A percentile compares a stretch with the other conserved stretches of the same genome.
phyloP scores from a whole-genome alignment of 2,797 vertebrate genomes.

The Sylvia borin region DNA sequence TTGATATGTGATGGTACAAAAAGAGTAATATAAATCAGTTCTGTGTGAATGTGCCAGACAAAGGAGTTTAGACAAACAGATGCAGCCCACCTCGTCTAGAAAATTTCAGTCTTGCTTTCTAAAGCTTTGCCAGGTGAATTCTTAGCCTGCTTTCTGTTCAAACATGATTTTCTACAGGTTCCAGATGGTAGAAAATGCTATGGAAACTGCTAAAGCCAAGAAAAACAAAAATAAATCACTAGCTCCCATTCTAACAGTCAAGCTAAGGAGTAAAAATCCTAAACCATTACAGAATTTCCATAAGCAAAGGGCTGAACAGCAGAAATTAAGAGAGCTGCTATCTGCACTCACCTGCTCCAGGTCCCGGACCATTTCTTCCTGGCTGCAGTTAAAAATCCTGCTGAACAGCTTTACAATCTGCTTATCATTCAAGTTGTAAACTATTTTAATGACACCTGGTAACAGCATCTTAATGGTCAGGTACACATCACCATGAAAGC shows the following conservation, averaged over 20 bases:
- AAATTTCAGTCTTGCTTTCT: background rate
- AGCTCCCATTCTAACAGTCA: background rate
- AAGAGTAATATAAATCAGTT: background rate
- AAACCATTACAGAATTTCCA: background rate
- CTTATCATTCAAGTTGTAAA: slow-evolving; percentile 98
- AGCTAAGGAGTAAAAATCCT: background rate
- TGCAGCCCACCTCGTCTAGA: background rate
- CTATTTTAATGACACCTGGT: slow-evolving; percentile 94
- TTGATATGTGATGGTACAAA: background rate
- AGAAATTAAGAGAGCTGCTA: background rate
- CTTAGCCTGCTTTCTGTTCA: background rate
- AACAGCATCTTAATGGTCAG: slow-evolving; percentile 94
- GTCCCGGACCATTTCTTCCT: slow-evolving; percentile 94
- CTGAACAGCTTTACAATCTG: slow-evolving; percentile 98
- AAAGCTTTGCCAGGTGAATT: background rate
- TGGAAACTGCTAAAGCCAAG: background rate
- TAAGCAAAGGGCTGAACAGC: background rate
- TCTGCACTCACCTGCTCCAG: slow-evolving; percentile 88
- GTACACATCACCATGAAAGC: slow-evolving; percentile 92
- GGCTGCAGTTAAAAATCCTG: slow-evolving; percentile 90
- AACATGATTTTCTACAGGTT: background rate
- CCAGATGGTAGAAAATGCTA: background rate
- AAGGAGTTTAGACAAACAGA: background rate
- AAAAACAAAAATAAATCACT: background rate
- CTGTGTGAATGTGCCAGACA: background rate